phyloP scores from a whole-genome alignment of 2,113 vertebrate species.

The Ondatra zibethicus region DNA sequence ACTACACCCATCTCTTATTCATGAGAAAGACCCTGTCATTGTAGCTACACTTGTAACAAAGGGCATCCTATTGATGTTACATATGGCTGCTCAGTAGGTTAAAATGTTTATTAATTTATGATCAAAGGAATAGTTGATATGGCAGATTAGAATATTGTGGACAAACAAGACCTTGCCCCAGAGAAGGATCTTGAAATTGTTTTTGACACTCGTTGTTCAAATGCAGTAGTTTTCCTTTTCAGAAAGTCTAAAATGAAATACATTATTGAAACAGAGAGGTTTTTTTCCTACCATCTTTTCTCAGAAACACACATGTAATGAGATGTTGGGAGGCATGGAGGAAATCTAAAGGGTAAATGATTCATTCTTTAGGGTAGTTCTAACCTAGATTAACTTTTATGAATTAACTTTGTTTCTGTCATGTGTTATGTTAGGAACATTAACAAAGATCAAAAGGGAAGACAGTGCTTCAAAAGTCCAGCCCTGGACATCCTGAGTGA shows the following conservation, averaged over 20 bases:
- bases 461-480: neutral
- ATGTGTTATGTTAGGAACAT: neutral
- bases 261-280: constrained; percentile 50
- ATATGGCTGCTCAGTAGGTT: constrained; percentile 10
- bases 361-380: constrained; percentile 47
- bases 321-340: neutral
- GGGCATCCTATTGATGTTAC: constrained; percentile 31
- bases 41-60: constrained; percentile 38
- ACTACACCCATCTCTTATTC: constrained; percentile 26
- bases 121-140: constrained; percentile 33
- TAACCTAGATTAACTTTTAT: constrained; percentile 1
- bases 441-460: constrained; percentile 12
- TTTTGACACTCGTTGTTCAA: constrained; percentile 62
- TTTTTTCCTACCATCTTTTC: constrained; percentile 22
- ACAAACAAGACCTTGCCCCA: constrained; percentile 48
- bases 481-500: neutral
- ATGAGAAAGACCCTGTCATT: neutral
- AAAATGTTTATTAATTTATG: constrained; percentile 69
- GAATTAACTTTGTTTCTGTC: neutral
- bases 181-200: constrained; percentile 64
- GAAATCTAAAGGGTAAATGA: neutral
- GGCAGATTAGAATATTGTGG: constrained; percentile 54
- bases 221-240: constrained; percentile 17
- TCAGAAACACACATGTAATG: neutral
- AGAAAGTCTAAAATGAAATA: constrained; percentile 42